Evolutionary conservation across 2,888 invertebrate genomes (phyloP).

Genomic region (Morpho deidamia): DNA sequence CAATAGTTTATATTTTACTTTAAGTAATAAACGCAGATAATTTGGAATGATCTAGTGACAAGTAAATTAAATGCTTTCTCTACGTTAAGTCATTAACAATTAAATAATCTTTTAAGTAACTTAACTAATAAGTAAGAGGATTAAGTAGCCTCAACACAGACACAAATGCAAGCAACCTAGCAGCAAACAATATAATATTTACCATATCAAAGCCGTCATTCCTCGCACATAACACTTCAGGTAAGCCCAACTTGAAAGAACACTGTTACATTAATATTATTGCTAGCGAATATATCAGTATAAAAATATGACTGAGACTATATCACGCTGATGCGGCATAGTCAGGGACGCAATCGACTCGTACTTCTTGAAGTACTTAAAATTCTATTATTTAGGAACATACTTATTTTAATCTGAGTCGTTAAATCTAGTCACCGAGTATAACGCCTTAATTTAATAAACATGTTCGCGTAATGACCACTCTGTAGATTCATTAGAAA

Average conservation of each 20-base stretch:
- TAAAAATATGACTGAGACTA: constrained; percentile 24
- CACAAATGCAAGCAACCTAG: neutral
- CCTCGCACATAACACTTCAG: constrained; percentile 32
- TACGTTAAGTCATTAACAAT: neutral
- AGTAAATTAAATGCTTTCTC: constrained; percentile 2
- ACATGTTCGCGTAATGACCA: no score
- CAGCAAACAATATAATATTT: constrained; percentile 7
- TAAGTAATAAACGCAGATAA: neutral
- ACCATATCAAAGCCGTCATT: constrained; percentile 17
- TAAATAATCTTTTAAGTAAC: neutral
- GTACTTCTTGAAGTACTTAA: no score
- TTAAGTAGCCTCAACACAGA: neutral
- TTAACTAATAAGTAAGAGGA: neutral
- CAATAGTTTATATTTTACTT: neutral
- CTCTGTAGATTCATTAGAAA: no score
- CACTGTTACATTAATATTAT: constrained; percentile 21
- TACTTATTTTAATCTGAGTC: no score
- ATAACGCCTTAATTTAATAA: no score
- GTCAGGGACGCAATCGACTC: no score
- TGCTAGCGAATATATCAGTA: constrained; percentile 19
- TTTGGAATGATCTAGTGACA: neutral
- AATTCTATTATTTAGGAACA: no score
- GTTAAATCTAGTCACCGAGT: no score
- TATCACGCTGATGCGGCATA: neutral
- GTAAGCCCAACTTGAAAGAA: constrained; percentile 55